These are phyloP conservation scores for Volucella inflata DNA, from an alignment of 2,888 invertebrate genomes.

Conservation along the genomic window DNA sequence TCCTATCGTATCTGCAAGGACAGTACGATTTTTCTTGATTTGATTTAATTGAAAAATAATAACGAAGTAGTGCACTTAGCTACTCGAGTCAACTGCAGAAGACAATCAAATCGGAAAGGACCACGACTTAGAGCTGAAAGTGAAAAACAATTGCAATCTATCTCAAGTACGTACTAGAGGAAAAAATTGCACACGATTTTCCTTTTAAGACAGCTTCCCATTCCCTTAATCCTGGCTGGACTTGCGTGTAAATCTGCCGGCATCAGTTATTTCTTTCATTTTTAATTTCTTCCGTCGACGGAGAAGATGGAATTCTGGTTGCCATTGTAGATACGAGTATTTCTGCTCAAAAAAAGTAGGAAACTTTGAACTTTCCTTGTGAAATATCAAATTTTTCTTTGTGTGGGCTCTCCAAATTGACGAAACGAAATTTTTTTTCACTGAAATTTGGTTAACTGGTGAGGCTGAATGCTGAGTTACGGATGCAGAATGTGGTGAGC, in stretches of 20 bases:
- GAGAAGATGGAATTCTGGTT: constrained; percentile 35
- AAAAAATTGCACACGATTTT: constrained; percentile 59
- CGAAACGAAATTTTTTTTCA: constrained; percentile 20
- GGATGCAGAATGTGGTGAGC: constrained; percentile 53
- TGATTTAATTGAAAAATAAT: constrained; percentile 60
- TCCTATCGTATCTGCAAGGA: no score
- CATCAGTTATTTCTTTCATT: constrained; percentile 52
- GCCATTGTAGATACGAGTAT: constrained; percentile 19
- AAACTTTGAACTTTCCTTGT: constrained; percentile 20
- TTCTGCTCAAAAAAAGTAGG: constrained; percentile 1
- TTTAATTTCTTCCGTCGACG: constrained; percentile 45
- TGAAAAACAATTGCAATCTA: constrained; percentile 67
- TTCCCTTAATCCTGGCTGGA: background rate
- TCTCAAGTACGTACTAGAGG: constrained; percentile 54
- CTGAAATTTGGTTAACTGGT: constrained; percentile 16
- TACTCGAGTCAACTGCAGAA: constrained; percentile 33
- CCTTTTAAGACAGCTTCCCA: constrained; percentile 33
- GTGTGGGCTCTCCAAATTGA: constrained; percentile 39
- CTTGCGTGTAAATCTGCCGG: constrained; percentile 5
- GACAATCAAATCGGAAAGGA: constrained; percentile 36
- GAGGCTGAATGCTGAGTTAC: constrained; percentile 24
- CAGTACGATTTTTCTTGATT: no score
- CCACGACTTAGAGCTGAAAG: constrained; percentile 39
- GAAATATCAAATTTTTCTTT: constrained; percentile 31
- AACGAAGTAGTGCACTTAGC: constrained; percentile 45